A percentile compares a stretch with the other conserved stretches of the same genome.
These are phyloP conservation scores for Holotrichia oblita DNA, from an alignment of 1,140 invertebrate genomes.

Conservation along the genomic window DNA sequence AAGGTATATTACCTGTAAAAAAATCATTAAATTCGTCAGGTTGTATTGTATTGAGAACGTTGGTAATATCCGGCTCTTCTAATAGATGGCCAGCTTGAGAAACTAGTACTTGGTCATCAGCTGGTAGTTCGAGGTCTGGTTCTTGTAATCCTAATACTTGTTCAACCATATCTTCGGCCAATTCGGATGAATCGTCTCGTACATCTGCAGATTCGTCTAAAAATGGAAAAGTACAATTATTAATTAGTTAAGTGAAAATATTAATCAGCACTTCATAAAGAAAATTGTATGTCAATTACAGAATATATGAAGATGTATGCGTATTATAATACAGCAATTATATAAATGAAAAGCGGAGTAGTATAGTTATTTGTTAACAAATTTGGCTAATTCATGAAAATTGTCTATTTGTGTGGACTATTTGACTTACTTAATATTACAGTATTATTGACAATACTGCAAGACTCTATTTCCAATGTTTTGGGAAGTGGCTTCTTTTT, in stretches of 20 bases:
- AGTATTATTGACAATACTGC: constrained; percentile 9
- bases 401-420: no score
- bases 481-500: constrained; percentile 55
- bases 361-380: no score
- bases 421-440: constrained; percentile 22
- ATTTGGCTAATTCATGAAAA: no score
- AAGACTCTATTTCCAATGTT: constrained; percentile 42
- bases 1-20: constrained; percentile 72
- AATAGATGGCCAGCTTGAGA: constrained; percentile 63
- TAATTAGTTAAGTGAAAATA: no score
- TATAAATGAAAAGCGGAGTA: no score
- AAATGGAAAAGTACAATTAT: no score
- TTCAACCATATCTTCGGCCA: constrained; percentile 60
- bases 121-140: constrained; percentile 54
- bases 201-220: constrained; percentile 43
- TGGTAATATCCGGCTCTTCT: constrained; percentile 89
- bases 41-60: constrained; percentile 88
- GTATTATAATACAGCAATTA: no score
- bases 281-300: no score
- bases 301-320: no score
- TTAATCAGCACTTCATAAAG: no score
- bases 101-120: constrained; percentile 51
- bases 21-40: constrained; percentile 92
- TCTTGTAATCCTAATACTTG: constrained; percentile 59
- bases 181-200: constrained; percentile 51